phyloP scores from a whole-genome alignment of 2,888 invertebrate genomes.

The Lordiphosa andalusiaca region DNA sequence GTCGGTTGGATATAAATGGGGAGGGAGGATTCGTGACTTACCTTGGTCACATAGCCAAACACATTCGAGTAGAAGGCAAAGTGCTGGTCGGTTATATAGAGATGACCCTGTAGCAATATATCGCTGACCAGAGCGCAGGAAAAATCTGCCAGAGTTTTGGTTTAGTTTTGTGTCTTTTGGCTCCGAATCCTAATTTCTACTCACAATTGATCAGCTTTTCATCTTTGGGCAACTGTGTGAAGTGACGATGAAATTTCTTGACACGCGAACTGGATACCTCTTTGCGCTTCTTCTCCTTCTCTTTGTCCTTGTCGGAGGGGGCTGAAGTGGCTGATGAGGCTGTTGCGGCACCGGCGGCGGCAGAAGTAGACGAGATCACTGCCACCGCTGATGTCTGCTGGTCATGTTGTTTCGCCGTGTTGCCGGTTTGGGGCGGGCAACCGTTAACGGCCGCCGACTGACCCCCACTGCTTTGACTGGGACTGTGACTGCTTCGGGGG shows the following conservation, averaged over 20 bases:
- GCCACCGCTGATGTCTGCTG: constrained; percentile 47
- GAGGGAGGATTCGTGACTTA: constrained; percentile 73
- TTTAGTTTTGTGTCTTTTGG: background rate
- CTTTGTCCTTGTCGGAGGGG: background rate
- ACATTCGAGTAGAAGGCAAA: constrained; percentile 98
- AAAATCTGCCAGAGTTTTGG: constrained; percentile 84
- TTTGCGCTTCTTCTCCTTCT: constrained; percentile 78
- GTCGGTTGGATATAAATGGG: too few species aligned
- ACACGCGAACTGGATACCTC: constrained; percentile 83
- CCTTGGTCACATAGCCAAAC: constrained; percentile 96
- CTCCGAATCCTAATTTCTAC: constrained; percentile 67
- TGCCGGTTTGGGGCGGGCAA: constrained; percentile 45
- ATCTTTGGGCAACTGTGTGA: constrained; percentile 90
- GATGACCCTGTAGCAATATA: constrained; percentile 94
- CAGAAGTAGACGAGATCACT: constrained; percentile 44
- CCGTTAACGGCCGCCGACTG: constrained; percentile 29
- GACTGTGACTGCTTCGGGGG: constrained; percentile 45
- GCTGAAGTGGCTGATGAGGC: constrained; percentile 6
- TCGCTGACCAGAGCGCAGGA: constrained; percentile 96
- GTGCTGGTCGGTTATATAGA: constrained; percentile 96
- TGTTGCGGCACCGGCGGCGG: constrained; percentile 28
- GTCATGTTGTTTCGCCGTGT: constrained; percentile 70
- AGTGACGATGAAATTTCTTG: constrained; percentile 94
- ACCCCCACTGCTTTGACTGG: constrained; percentile 5
- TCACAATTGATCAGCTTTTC: constrained; percentile 93